Percentiles rank a stretch among this genome's conserved stretches.
phyloP scores from a whole-genome alignment of 2,888 invertebrate species.

The Coelopa pilipes region DNA sequence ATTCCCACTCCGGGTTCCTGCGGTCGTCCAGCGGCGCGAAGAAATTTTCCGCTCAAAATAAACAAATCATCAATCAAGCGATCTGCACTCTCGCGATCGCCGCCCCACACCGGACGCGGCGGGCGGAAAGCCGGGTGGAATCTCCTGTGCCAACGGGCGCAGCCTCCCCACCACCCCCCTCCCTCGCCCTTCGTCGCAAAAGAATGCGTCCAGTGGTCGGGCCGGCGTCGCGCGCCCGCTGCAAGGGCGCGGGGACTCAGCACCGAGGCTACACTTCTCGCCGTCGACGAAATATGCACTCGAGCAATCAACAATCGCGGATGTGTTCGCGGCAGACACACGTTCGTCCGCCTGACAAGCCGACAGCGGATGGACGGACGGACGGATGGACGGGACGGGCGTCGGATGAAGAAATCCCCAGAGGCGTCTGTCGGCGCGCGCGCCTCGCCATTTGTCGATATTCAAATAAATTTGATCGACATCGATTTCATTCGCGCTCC shows the following conservation, averaged over 20 bases:
- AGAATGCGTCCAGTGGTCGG: too few species aligned
- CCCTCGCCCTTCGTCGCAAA: too few species aligned
- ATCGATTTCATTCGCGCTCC: neutral
- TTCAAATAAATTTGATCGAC: slow-evolving; percentile 20
- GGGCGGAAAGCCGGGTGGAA: too few species aligned
- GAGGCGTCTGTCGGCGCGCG: neutral
- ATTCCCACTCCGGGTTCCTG: slow-evolving; percentile 14
- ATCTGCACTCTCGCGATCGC: slow-evolving; percentile 46
- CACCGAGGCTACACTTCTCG: neutral
- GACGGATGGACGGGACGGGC: neutral
- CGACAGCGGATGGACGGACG: neutral
- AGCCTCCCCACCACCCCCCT: too few species aligned
- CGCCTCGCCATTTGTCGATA: neutral
- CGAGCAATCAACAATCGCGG: slow-evolving; percentile 54
- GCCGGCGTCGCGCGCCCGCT: neutral
- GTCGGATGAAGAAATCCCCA: slow-evolving; percentile 4
- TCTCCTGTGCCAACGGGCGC: too few species aligned
- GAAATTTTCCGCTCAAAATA: slow-evolving; percentile 57
- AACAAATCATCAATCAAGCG: slow-evolving; percentile 62
- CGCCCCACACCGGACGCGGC: neutral
- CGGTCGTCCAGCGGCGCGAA: slow-evolving; percentile 49
- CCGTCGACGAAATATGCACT: slow-evolving; percentile 46
- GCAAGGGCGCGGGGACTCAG: neutral
- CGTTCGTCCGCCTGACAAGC: slow-evolving; percentile 6
- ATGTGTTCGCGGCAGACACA: slow-evolving; percentile 14